Evolutionary conservation across 1,140 invertebrate species (phyloP).

Genomic region (Drosophila pectinifera): DNA sequence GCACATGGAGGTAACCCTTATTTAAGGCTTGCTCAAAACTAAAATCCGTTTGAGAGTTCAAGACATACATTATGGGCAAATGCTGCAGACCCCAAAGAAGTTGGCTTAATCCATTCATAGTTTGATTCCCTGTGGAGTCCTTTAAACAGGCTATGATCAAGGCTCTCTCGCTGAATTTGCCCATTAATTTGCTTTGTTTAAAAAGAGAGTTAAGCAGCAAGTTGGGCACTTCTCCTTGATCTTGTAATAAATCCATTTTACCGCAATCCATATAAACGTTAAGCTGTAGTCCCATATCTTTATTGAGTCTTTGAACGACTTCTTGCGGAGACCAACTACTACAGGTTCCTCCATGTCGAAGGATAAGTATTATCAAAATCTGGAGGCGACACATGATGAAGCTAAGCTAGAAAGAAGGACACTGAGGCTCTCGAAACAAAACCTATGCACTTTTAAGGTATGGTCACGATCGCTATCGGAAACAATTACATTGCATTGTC

Average conservation of each 20-base stretch:
- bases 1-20: constrained; percentile 11
- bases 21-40: constrained; percentile 8
- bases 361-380: constrained; percentile 1
- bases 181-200: constrained; percentile 2
- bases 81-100: constrained; percentile 31
- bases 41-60: background rate
- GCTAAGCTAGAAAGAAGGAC: constrained; percentile 26
- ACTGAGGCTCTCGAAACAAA: constrained; percentile 16
- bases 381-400: constrained; percentile 18
- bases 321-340: constrained; percentile 11
- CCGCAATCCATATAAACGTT: constrained; percentile 35
- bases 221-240: constrained; percentile 1
- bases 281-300: constrained; percentile 1
- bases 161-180: constrained; percentile 8
- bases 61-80: constrained; percentile 11
- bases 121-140: constrained; percentile 1
- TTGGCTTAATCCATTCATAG: background rate
- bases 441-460: constrained; percentile 30
- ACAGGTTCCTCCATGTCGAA: background rate
- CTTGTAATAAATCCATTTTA: background rate
- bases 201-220: background rate
- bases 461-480: constrained; percentile 37
- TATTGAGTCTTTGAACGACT: constrained; percentile 24
- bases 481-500: constrained; percentile 49
- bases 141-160: constrained; percentile 19